Base-by-base conservation (phyloP, 2,113 vertebrate species). In the Cyphomyrus plagiostoma region DNA sequence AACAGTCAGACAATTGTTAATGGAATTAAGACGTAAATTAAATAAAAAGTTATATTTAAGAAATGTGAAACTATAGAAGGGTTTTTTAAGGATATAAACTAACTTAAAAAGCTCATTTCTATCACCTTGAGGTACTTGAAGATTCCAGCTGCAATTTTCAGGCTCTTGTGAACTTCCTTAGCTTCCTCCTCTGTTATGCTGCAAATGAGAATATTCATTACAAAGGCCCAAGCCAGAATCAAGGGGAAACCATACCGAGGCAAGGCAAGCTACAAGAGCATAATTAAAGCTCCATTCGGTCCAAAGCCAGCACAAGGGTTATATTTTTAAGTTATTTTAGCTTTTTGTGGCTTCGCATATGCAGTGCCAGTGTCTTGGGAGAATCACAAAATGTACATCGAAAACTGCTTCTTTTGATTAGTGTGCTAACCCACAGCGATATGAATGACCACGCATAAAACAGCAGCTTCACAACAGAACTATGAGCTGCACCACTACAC, bases 161-260 rank as follows among this genome's bases (percentile, higher is more conserved):
- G 93, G 94, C 98, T 99, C 90, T 96, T 97, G 92, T 99, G 98
- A 90, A 99, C 98, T 0, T 98, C 98, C 95, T 99, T 99, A 3
- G 98, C 98, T 95, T 99, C 98, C 50, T 97, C 94, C 94, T 99
- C 98, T 88, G 98, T 97, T 93, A 99, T 93, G 92, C 98, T 99
- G 89, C 90, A 91, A 90, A 48, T 91, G 21, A 35, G 92, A 92
- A 89, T 19, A 88, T 70, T 70, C 85, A 89, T 35, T 52, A 26
- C 15, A 89, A 42, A 74, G 17, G 17, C 42, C 70, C n/a, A 30
- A 17, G 7, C 19, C 42, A 82, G 19, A 82, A 30, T 80, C 30
- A 80, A 82, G 35, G 35, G 39, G 6, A 82, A 45, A 30, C 13
- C 42, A 82, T 23, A 82, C 19, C 42, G 45, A 42, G n/a, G 3